Evolutionary conservation across 2,888 invertebrate species (phyloP), one percentile per base, ranked within the genome.

Genomic region (Hirtodrosophila cameraria): DNA sequence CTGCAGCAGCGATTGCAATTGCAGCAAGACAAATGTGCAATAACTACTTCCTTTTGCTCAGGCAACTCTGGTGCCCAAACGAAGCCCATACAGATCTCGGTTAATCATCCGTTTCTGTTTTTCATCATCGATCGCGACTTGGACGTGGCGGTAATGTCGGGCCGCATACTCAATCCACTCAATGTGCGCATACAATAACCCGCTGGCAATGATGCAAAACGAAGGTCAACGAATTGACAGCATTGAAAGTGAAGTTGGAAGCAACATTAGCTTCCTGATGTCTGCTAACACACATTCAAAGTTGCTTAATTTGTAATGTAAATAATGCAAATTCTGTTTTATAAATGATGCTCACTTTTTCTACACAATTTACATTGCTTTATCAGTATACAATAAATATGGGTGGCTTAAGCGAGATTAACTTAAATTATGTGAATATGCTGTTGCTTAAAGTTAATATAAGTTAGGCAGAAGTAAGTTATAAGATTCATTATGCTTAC

Each of bases 121-220:
- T 96, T 96, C 90, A 96, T 96, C 73, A 93, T 97, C 92, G 96
- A 97, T 89, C 93, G 94, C 43, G 94, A 94, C 88, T 94, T 96
- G 43, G 94, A 96, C 88, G 95, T 96, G 8, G 93, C 95, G 33
- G 92, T 96, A 41, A 95, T 96, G 93, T 94, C 95, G 20, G 96
- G 96, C 63, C 95, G 96, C 88, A 94, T 96, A 90, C 93, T 95
- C 46, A 96, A 97, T 91, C 96, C 96, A 11, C 92, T 95, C 45
- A 96, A 96, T 91, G 94, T 95, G 60, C 93, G 96, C 90, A 95
- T 96, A 92, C 93, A 94, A 92, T 95, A 92, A 92, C 42, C 33
- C 20, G 16, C 33, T 38, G 31, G 36, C 50, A 38, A 12, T 53
- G 73, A 43, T 53, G 63, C 85, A 61, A 33, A 46, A 43, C 87